These are phyloP conservation scores for Phymatocera aterrima DNA, from an alignment of 2,888 invertebrate species.

Conservation along the genomic window DNA sequence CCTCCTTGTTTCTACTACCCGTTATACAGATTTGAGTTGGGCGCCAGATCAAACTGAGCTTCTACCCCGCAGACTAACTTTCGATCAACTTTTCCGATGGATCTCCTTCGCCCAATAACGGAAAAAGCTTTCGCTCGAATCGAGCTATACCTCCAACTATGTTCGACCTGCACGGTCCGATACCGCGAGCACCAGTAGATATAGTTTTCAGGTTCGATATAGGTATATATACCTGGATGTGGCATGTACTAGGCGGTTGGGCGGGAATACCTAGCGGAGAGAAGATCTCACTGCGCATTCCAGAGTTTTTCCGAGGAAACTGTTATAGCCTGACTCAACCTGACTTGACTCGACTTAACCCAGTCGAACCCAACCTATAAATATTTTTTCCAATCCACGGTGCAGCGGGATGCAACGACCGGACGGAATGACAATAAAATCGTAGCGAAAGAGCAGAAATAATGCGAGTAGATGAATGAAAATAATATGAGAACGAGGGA, in stretches of 20 bases:
- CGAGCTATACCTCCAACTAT: not conserved
- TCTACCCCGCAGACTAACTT: not conserved
- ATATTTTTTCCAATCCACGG: slow-evolving; percentile 4
- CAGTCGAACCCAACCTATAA: not conserved
- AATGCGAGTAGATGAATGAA: not conserved
- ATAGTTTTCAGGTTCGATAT: not conserved
- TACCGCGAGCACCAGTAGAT: not conserved
- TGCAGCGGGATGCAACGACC: not conserved
- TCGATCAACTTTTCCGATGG: not conserved
- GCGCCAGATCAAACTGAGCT: not conserved
- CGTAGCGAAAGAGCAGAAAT: not conserved
- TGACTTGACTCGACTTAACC: not conserved
- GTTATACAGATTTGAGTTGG: not conserved
- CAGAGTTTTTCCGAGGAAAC: slow-evolving; percentile 27
- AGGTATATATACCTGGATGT: too few species aligned
- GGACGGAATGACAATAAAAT: not conserved
- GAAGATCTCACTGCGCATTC: slow-evolving; percentile 25
- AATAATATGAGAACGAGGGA: not conserved
- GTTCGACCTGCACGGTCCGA: not conserved
- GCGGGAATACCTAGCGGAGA: not conserved
- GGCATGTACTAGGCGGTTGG: too few species aligned
- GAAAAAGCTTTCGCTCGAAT: not conserved
- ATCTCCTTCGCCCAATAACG: not conserved
- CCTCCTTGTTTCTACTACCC: too few species aligned
- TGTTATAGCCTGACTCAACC: slow-evolving; percentile 14